phyloP scores from a whole-genome alignment of 1,140 invertebrate species.

The Orchesella cincta region DNA sequence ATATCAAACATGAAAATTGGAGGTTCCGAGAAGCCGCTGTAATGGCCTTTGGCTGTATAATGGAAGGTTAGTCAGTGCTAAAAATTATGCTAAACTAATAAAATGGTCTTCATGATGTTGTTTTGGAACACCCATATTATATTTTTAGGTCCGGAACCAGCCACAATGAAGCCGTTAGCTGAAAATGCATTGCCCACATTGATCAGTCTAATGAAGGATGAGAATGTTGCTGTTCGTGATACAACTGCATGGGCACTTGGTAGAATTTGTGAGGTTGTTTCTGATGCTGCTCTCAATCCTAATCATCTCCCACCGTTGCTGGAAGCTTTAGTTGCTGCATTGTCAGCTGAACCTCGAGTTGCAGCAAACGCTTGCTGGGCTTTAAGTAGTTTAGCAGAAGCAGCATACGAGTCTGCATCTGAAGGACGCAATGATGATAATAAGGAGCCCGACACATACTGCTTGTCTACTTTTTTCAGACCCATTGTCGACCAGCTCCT shows the following conservation, averaged over 20 bases:
- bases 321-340: conserved; percentile 82
- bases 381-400: conserved; percentile 94
- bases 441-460: conserved; percentile 88
- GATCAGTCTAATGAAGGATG: conserved; percentile 91
- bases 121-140: conserved; percentile 24
- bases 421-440: conserved; percentile 62
- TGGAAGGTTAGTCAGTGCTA: conserved; percentile 41
- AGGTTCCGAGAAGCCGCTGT: conserved; percentile 93
- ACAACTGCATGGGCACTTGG: conserved; percentile 98
- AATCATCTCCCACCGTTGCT: conserved; percentile 77
- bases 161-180: conserved; percentile 86
- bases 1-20: conserved; percentile 94
- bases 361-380: conserved; percentile 99
- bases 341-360: conserved; percentile 90
- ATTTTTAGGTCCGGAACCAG: conserved; percentile 65
- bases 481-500: conserved; percentile 87
- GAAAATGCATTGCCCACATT: conserved; percentile 95
- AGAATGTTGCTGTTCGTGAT: conserved; percentile 88
- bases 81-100: conserved; percentile 20
- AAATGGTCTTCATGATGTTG: neutral
- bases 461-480: conserved; percentile 90
- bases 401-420: conserved; percentile 82
- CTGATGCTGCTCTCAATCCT: conserved; percentile 92
- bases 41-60: conserved; percentile 86
- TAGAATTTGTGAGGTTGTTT: conserved; percentile 94